A percentile compares a stretch with the other conserved stretches of the same genome.
Conservation (phyloP, 2,113 vertebrate species). For the Tachysurus fulvidraco region DNA sequence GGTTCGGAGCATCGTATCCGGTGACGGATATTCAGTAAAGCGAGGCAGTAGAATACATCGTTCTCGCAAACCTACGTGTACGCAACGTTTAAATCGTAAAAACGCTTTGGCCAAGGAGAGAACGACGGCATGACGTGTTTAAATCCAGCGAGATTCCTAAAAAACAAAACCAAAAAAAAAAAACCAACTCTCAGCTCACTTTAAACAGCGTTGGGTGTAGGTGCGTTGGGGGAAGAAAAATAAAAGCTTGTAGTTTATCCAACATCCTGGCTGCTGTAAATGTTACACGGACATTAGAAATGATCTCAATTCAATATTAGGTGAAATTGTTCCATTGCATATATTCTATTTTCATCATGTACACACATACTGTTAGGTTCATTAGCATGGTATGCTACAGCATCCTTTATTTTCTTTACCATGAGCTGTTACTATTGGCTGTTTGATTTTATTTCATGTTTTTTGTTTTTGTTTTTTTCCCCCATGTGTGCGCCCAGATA, state of each 20-base stretch:
- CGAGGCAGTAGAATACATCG: conserved; percentile 59
- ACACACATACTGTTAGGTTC: conserved; percentile 13
- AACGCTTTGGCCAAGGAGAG: conserved; percentile 29
- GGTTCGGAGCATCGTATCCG: conserved; percentile 62
- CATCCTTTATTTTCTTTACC: background rate
- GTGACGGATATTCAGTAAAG: conserved; percentile 66
- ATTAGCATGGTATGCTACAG: background rate
- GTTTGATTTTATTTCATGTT: conserved; percentile 1
- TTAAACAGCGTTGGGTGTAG: conserved; percentile 20
- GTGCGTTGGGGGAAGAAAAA: conserved; percentile 4
- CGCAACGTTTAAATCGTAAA: conserved; percentile 62
- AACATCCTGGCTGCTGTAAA: conserved; percentile 25
- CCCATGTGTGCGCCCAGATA: background rate
- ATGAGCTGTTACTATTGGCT: background rate
- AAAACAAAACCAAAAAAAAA: background rate
- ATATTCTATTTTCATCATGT: conserved; percentile 14
- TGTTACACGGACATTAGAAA: background rate
- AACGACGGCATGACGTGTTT: conserved; percentile 25
- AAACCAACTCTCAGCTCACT: background rate
- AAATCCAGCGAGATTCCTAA: background rate
- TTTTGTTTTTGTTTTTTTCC: background rate
- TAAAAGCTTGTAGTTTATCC: background rate
- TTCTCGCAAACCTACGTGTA: conserved; percentile 61
- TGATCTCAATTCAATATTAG: background rate
- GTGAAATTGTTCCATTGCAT: background rate